Base-by-base conservation (phyloP, 2,888 invertebrate species). In the Tetragonula carbonaria region DNA sequence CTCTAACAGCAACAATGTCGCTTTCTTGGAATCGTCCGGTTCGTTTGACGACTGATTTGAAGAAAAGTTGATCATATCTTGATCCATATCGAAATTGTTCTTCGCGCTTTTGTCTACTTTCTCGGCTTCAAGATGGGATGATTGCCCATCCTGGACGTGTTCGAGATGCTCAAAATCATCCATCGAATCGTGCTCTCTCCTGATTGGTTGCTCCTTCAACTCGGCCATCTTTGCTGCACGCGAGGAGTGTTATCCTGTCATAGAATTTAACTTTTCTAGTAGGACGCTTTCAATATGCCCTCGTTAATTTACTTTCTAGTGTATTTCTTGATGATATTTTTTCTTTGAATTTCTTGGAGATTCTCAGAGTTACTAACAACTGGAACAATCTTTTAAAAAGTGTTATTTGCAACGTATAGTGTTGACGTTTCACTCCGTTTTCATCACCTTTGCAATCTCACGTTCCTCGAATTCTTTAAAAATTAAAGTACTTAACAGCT, bases 101-200 rank as follows among this genome's bases (percentile, higher is more conserved):
- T 76, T 62, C 3, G 45, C 4, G n/a, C 4, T 53, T 45, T 16
- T 66, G 4, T 57, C 73, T 38, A 65, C 18, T 87, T 93, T 93
- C 62, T 92, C 91, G 53, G 91, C 91, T 38, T 93, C 93, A 81
- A 92, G 91, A 84, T 94, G 76, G 21, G 66, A 71, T 28, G 76
- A 55, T 23, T 68, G 63, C 33, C 82, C 84, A 28, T 87, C 88
- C 74, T 88, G 79, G 53, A 68, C 96, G 91, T 96, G 96, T 87
- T 96, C 97, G 88, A 97, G 95, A 94, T 97, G 97, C 94, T 97
- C 97, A 93, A 97, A 97, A 95, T 97, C 97, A 92, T 97, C 97
- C 85, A 96, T 95, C 53, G 97, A 97, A 93, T 97, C 97, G 92
- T 96, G 96, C 88, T 97, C 97, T 85, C 97, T 95, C 84, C 93